Conservation (phyloP, 2,888 invertebrate species). For the Thumatha senex region DNA sequence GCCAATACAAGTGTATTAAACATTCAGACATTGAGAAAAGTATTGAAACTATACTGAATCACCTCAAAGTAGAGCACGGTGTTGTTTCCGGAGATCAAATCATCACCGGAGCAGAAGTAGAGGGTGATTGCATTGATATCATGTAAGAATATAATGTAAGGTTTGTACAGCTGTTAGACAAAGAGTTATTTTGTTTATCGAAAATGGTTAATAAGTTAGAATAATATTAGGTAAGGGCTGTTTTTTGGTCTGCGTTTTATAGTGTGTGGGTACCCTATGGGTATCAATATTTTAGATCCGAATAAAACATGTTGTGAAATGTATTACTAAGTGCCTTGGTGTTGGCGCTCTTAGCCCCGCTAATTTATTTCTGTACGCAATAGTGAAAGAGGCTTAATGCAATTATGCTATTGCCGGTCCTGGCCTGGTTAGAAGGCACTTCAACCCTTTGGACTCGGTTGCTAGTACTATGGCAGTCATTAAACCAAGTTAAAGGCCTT, state of each 20-base stretch:
- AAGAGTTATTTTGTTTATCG: background rate
- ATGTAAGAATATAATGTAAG: background rate
- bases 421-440: too few species aligned
- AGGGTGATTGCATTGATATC: conserved; percentile 15
- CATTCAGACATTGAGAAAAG: conserved; percentile 49
- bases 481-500: too few species aligned
- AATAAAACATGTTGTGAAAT: too few species aligned
- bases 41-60: conserved; percentile 54
- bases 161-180: background rate
- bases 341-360: too few species aligned
- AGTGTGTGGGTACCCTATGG: too few species aligned
- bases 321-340: too few species aligned
- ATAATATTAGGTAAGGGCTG: background rate
- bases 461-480: too few species aligned
- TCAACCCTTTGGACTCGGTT: too few species aligned
- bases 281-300: too few species aligned
- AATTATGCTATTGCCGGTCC: too few species aligned
- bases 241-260: background rate
- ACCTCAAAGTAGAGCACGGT: conserved; percentile 65
- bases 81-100: conserved; percentile 74
- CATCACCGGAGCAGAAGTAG: conserved; percentile 62
- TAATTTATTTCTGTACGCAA: too few species aligned
- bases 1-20: conserved; percentile 60
- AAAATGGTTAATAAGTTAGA: background rate
- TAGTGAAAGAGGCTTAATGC: too few species aligned